Evolutionary conservation across 64 coral and sea anemone genomes (phyloP).

Genomic region (Pocillopora verrucosa): DNA sequence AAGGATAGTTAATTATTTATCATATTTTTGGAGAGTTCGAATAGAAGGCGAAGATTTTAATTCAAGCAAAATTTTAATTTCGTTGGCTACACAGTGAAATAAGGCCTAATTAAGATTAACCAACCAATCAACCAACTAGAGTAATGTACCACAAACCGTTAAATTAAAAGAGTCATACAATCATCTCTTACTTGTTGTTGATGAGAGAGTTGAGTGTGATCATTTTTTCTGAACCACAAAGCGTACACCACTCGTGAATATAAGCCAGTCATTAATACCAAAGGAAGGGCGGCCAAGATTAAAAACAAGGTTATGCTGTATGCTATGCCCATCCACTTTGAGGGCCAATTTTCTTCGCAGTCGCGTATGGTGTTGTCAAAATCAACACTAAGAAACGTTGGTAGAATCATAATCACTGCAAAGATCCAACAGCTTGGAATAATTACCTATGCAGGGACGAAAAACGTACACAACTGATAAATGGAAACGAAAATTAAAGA

Average conservation of each 20-base stretch:
- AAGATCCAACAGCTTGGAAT: neutral
- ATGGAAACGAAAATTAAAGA: neutral
- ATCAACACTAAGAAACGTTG: neutral
- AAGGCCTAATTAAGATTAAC: too few relatives aligned
- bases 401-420: neutral
- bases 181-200: neutral
- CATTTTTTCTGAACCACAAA: constrained; percentile 41
- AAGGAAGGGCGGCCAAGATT: neutral
- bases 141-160: too few relatives aligned
- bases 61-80: too few relatives aligned
- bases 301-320: neutral
- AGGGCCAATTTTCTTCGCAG: neutral
- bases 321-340: neutral
- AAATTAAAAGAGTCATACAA: too few relatives aligned
- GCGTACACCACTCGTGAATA: constrained; percentile 38
- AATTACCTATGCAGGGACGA: neutral
- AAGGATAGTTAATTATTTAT: too few relatives aligned
- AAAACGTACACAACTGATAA: too few relatives aligned
- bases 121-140: too few relatives aligned
- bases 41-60: too few relatives aligned
- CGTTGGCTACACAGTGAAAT: too few relatives aligned
- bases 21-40: too few relatives aligned
- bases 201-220: neutral
- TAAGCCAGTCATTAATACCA: constrained; percentile 4
- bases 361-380: neutral